Evolutionary conservation across 2,888 invertebrate genomes (phyloP).

Genomic region (Bombylius discolor): DNA sequence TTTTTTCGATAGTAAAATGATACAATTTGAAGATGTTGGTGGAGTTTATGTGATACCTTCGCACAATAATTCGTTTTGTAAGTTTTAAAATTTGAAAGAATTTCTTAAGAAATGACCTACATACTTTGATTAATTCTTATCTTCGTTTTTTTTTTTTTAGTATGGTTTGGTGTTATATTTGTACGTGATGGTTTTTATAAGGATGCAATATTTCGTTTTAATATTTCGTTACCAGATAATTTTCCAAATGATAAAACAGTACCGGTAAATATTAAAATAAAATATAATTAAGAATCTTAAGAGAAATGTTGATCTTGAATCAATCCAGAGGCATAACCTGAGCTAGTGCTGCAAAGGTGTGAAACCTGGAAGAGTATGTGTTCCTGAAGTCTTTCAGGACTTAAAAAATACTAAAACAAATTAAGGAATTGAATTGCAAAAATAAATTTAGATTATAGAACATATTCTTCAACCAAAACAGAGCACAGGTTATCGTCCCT

Average conservation of each 20-base stretch:
- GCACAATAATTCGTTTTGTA: slow-evolving; percentile 65
- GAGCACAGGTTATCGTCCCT: no score
- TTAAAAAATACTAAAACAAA: background rate
- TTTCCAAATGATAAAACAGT: slow-evolving; percentile 66
- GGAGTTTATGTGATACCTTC: slow-evolving; percentile 92
- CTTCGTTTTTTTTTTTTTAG: slow-evolving; percentile 7
- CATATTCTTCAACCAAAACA: no score
- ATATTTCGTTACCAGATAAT: slow-evolving; percentile 67
- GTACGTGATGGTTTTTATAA: slow-evolving; percentile 77
- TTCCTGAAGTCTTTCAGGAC: background rate
- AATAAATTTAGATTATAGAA: no score
- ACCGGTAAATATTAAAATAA: slow-evolving; percentile 50
- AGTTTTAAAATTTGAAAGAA: slow-evolving; percentile 30
- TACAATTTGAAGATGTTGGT: slow-evolving; percentile 70
- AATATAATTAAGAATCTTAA: background rate
- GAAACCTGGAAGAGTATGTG: background rate
- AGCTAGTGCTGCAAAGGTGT: no score
- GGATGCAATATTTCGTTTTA: slow-evolving; percentile 84
- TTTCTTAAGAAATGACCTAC: background rate
- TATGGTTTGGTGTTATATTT: slow-evolving; percentile 45
- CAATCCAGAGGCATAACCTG: background rate
- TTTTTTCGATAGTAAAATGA: slow-evolving; percentile 55
- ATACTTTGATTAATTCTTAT: no score
- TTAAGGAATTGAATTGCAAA: no score
- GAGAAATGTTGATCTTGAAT: no score